A percentile compares a stretch with the other conserved stretches of the same genome.
These are phyloP conservation scores for Dufourea novaeangliae DNA, from an alignment of 1,140 invertebrate genomes.

Conservation along the genomic window DNA sequence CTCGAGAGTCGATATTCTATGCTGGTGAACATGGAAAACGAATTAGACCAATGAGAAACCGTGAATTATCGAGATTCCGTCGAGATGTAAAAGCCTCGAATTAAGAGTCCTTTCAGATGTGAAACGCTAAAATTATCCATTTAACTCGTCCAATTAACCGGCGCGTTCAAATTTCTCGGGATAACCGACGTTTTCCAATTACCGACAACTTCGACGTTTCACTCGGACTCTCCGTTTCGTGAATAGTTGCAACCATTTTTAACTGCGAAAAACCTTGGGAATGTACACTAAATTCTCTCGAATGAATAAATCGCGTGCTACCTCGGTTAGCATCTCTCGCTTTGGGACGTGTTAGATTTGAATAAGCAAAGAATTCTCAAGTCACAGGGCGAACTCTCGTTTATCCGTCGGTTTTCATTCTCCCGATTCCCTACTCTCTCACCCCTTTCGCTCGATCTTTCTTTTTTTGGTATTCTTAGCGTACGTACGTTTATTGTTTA, in stretches of 20 bases:
- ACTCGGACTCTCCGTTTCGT: constrained; percentile 17
- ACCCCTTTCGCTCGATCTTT: constrained; percentile 13
- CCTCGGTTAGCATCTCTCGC: too few species aligned
- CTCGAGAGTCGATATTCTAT: neutral
- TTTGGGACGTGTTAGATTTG: constrained; percentile 6
- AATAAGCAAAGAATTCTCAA: constrained; percentile 22
- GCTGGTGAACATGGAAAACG: neutral
- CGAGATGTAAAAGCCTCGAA: too few species aligned
- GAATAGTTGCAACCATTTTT: too few species aligned
- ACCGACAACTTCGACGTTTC: constrained; percentile 10
- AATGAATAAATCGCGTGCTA: neutral
- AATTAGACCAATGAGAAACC: neutral
- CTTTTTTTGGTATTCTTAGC: constrained; percentile 56
- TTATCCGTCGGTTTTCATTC: constrained; percentile 24
- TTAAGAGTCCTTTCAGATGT: too few species aligned
- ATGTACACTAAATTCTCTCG: neutral
- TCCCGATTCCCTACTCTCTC: constrained; percentile 22
- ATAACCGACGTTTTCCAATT: too few species aligned
- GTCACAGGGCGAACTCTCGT: constrained; percentile 8
- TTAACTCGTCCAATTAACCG: too few species aligned
- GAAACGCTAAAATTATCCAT: too few species aligned
- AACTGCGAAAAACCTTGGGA: constrained; percentile 4
- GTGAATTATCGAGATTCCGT: too few species aligned
- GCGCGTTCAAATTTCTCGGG: too few species aligned
- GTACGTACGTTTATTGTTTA: constrained; percentile 73